Evolutionary conservation across 2,113 vertebrate species (phyloP).

Genomic region (Pachyramphus minor): DNA sequence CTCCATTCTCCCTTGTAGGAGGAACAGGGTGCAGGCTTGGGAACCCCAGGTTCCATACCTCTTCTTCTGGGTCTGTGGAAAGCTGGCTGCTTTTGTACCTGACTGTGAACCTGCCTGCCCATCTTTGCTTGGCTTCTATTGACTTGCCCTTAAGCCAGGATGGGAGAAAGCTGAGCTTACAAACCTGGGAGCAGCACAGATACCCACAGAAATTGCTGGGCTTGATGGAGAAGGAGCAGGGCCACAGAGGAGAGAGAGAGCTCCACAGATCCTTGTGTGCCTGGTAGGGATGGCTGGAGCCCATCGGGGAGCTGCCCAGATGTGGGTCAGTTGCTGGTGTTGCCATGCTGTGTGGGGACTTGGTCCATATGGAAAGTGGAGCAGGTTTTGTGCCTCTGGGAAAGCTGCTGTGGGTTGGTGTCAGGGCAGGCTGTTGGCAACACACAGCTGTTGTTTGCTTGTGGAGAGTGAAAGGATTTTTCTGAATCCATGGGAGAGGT

Average conservation of each 20-base stretch:
- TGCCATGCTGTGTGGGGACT: not conserved
- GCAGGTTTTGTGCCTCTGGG: not conserved
- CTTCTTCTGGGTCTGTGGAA: rapidly evolving
- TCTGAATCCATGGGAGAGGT: not conserved
- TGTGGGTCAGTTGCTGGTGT: rapidly evolving
- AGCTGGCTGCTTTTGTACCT: not conserved
- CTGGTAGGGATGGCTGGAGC: not conserved
- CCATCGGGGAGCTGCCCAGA: not conserved
- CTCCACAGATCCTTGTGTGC: rapidly evolving
- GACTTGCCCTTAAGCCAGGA: not conserved
- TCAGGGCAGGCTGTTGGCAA: not conserved
- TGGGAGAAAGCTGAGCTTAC: rapidly evolving
- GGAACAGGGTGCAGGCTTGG: not conserved
- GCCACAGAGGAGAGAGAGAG: rapidly evolving
- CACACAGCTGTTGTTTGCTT: not conserved
- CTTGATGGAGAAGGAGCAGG: not conserved
- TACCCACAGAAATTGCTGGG: not conserved
- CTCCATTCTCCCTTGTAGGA: rapidly evolving
- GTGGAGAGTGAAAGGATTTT: not conserved
- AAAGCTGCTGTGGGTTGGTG: not conserved
- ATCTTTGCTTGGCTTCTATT: rapidly evolving
- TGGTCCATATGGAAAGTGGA: not conserved
- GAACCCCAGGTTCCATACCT: rapidly evolving
- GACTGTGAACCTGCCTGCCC: not conserved
- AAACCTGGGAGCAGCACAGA: rapidly evolving